These are phyloP conservation scores for Dromas ardeola DNA, from an alignment of 2,113 vertebrate genomes.

Conservation along the genomic window DNA sequence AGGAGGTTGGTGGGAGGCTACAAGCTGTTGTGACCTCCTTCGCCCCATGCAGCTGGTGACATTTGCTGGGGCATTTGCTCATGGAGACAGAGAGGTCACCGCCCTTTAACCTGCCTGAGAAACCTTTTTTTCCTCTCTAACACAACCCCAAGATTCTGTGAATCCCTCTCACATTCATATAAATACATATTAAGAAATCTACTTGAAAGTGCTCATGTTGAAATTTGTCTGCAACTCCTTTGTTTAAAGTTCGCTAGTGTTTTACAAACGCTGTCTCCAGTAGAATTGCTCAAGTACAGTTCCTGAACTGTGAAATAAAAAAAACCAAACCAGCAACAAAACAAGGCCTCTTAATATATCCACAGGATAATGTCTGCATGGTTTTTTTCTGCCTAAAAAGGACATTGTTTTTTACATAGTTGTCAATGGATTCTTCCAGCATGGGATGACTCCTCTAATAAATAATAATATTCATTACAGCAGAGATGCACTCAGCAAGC, in stretches of 20 bases:
- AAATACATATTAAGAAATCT: slow-evolving; percentile 8
- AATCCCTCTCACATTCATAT: not conserved
- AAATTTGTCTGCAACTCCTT: not conserved
- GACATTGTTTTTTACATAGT: not conserved
- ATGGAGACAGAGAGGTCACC: not conserved
- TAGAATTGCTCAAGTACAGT: not conserved
- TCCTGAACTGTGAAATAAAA: not conserved
- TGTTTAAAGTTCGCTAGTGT: not conserved
- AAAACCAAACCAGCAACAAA: not conserved
- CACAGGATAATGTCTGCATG: not conserved
- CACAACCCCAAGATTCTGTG: not conserved
- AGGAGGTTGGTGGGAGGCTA: not conserved
- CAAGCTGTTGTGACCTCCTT: not conserved
- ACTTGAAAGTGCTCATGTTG: not conserved
- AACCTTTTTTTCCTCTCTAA: not conserved
- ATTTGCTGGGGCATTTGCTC: not conserved
- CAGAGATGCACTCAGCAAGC: not conserved
- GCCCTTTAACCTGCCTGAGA: not conserved
- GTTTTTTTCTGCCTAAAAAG: not conserved
- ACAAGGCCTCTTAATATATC: not conserved
- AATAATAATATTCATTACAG: not conserved
- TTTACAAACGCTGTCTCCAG: not conserved
- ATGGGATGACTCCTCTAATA: not conserved
- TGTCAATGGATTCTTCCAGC: not conserved
- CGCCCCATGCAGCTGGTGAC: not conserved